Percentiles rank a stretch among this genome's conserved stretches.
Conservation (phyloP, 1,140 invertebrate species). For the Camponotus vicinus region DNA sequence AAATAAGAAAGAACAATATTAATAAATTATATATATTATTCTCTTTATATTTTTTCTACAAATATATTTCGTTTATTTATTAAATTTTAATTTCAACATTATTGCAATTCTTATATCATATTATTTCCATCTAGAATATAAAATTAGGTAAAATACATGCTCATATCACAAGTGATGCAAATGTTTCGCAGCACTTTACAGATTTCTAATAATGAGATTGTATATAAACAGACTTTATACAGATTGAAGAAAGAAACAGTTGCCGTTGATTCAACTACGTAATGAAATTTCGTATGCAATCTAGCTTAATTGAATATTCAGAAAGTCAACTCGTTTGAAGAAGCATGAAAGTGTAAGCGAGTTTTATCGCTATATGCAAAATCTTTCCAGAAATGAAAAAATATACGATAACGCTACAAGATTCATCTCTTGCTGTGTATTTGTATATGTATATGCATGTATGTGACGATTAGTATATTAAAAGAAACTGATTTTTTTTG, state of each 20-base stretch:
- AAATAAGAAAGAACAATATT: background rate
- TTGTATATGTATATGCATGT: too few relatives aligned
- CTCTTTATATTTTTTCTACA: background rate
- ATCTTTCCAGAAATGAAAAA: background rate
- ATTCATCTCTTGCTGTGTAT: background rate
- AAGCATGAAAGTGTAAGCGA: conserved; percentile 17
- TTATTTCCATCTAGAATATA: conserved; percentile 1
- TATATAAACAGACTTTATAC: conserved; percentile 22
- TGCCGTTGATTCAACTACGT: conserved; percentile 40
- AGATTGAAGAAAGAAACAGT: conserved; percentile 55
- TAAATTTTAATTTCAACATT: conserved; percentile 22
- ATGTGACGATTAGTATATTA: background rate
- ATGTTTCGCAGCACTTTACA: conserved; percentile 36
- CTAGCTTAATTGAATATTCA: conserved; percentile 70
- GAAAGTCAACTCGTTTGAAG: conserved; percentile 48
- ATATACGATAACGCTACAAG: background rate
- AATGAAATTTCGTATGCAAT: conserved; percentile 62
- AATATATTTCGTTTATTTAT: background rate
- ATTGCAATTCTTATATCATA: background rate
- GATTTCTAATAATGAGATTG: conserved; percentile 42
- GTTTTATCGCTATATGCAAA: conserved; percentile 51
- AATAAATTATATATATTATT: background rate
- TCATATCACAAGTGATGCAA: conserved; percentile 50
- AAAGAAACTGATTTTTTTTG: background rate
- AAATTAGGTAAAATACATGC: background rate